Conservation (phyloP, 1,140 invertebrate genomes). For the Pachyrhynchus sulphureomaculatus region DNA sequence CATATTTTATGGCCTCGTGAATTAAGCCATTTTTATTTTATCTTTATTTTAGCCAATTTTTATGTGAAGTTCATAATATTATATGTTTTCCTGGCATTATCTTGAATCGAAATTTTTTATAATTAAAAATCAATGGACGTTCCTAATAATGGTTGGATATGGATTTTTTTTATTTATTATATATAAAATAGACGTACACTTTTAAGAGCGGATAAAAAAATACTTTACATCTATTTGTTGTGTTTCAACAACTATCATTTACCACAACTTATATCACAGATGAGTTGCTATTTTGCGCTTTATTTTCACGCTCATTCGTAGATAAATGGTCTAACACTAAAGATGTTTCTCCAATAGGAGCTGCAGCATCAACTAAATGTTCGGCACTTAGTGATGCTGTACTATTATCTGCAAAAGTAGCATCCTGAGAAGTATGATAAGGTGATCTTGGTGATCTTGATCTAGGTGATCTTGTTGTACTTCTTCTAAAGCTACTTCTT, state of each 20-base stretch:
- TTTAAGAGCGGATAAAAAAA: too few relatives aligned
- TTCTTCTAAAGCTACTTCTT: slow-evolving; percentile 59
- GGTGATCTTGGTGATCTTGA: slow-evolving; percentile 24
- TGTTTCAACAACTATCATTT: neutral
- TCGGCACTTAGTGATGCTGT: slow-evolving; percentile 55
- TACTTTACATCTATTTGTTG: too few relatives aligned
- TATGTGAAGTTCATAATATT: too few relatives aligned
- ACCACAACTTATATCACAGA: slow-evolving; percentile 34
- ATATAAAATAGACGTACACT: too few relatives aligned
- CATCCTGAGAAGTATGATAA: slow-evolving; percentile 1
- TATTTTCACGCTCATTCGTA: slow-evolving; percentile 14
- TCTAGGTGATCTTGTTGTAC: slow-evolving; percentile 36
- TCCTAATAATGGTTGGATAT: too few relatives aligned
- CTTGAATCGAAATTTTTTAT: too few relatives aligned
- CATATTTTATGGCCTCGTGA: too few relatives aligned
- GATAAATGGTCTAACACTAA: slow-evolving; percentile 47
- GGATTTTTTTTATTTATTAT: too few relatives aligned
- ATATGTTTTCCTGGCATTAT: too few relatives aligned
- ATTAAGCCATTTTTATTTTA: too few relatives aligned
- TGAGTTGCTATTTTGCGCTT: slow-evolving; percentile 12
- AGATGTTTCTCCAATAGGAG: slow-evolving; percentile 60
- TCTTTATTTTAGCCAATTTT: too few relatives aligned
- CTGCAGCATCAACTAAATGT: slow-evolving; percentile 60
- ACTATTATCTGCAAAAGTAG: slow-evolving; percentile 41
- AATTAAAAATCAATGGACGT: too few relatives aligned